Evolutionary conservation across 1,140 invertebrate species (phyloP).

Genomic region (Nasonia giraulti): DNA sequence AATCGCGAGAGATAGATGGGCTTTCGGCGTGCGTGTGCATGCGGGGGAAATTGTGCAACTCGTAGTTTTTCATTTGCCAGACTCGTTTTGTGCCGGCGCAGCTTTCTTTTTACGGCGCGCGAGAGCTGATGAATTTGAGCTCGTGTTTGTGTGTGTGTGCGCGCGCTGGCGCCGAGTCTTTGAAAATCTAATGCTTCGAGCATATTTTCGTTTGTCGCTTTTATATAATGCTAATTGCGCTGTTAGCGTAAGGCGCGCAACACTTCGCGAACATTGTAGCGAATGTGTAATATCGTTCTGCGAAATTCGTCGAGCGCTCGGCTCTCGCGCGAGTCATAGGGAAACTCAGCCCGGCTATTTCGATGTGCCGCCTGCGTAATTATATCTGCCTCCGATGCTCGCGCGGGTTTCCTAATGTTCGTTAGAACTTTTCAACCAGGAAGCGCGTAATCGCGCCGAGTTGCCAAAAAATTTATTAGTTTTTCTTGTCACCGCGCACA

Average conservation of each 20-base stretch:
- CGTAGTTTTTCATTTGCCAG: constrained; percentile 32
- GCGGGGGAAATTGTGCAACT: constrained; percentile 33
- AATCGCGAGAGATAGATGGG: constrained; percentile 50
- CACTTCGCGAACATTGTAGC: background rate
- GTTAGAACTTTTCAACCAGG: constrained; percentile 6
- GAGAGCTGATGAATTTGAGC: constrained; percentile 36
- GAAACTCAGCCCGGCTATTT: background rate
- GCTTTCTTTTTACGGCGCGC: too few species aligned
- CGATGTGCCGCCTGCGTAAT: background rate
- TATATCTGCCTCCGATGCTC: background rate
- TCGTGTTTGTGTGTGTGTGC: too few species aligned
- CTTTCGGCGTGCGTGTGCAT: constrained; percentile 34
- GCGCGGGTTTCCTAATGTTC: background rate
- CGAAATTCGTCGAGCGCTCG: background rate
- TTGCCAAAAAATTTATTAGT: constrained; percentile 2
- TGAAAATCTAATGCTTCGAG: background rate
- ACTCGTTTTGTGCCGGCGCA: too few species aligned
- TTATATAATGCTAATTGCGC: background rate
- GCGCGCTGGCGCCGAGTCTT: background rate
- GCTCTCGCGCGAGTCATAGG: background rate
- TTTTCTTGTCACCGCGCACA: background rate
- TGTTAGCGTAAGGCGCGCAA: background rate
- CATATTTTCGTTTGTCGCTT: background rate
- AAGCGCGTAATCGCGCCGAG: background rate
- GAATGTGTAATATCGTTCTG: background rate